Conservation (phyloP, 2,888 invertebrate species). For the Leuctra nigra region DNA sequence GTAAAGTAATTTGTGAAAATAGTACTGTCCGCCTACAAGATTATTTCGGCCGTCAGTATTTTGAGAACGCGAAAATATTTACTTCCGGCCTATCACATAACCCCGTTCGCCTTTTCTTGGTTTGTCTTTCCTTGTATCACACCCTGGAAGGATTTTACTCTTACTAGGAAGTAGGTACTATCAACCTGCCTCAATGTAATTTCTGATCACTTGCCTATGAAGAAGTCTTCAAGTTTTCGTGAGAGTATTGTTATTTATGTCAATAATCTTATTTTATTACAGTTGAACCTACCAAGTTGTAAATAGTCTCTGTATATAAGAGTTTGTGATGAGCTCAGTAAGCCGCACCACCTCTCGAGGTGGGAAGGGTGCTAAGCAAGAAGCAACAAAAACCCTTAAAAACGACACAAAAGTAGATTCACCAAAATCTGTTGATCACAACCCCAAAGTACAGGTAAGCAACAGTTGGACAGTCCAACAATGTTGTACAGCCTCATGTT, state of each 20-base stretch:
- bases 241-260: too few species aligned
- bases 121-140: too few species aligned
- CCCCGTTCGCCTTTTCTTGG: constrained; percentile 14
- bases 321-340: constrained; percentile 60
- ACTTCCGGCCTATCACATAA: background rate
- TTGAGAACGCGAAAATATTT: constrained; percentile 12
- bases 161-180: too few species aligned
- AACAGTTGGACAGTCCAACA: too few species aligned
- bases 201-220: too few species aligned
- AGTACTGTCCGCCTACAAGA: background rate
- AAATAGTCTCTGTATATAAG: constrained; percentile 76
- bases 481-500: too few species aligned
- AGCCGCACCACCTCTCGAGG: constrained; percentile 60
- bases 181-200: too few species aligned
- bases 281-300: constrained; percentile 47
- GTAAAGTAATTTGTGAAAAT: constrained; percentile 9
- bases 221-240: too few species aligned
- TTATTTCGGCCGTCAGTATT: background rate
- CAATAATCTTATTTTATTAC: constrained; percentile 43
- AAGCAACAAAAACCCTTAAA: constrained; percentile 41
- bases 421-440: constrained; percentile 50
- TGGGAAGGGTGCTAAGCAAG: constrained; percentile 42
- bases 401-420: constrained; percentile 52
- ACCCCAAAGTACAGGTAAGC: constrained; percentile 49
- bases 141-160: too few species aligned